These are phyloP conservation scores for Anthopleura sola DNA, from an alignment of 64 coral and sea anemone species.

Conservation along the genomic window DNA sequence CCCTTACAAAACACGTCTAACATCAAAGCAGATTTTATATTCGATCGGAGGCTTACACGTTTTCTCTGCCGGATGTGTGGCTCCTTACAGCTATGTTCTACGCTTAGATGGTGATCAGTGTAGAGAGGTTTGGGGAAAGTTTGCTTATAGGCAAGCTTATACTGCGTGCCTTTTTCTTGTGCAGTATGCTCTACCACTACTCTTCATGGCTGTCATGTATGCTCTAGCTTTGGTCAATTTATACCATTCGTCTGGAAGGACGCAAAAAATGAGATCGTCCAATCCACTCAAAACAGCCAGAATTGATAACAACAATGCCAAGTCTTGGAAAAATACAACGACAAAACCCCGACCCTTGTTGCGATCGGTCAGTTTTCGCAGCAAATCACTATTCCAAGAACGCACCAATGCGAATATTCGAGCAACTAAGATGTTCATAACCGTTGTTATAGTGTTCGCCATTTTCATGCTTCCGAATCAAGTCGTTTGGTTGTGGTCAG, in stretches of 20 bases:
- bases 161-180: conserved; percentile 29
- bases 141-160: conserved; percentile 46
- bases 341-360: conserved; percentile 9
- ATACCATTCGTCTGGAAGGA: conserved; percentile 18
- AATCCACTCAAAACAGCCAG: not conserved
- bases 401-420: conserved; percentile 27
- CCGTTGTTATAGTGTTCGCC: conserved; percentile 36
- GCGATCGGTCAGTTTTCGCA: conserved; percentile 3
- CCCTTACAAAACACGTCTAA: conserved; percentile 44
- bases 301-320: not conserved
- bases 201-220: conserved; percentile 47
- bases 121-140: conserved; percentile 28
- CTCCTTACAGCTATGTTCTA: conserved; percentile 36
- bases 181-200: conserved; percentile 47
- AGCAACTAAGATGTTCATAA: conserved; percentile 61
- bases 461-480: conserved; percentile 71
- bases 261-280: conserved; percentile 2
- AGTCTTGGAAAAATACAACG: not conserved
- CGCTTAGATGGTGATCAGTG: conserved; percentile 4
- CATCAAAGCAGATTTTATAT: conserved; percentile 16
- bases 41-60: conserved; percentile 11
- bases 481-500: conserved; percentile 59
- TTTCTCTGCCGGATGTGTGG: conserved; percentile 10
- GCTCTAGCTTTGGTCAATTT: conserved; percentile 23
- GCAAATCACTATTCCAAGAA: not conserved